Evolutionary conservation across 1,140 invertebrate species (phyloP), one percentile per base, ranked within the genome.

Genomic region (Halotydeus destructor): DNA sequence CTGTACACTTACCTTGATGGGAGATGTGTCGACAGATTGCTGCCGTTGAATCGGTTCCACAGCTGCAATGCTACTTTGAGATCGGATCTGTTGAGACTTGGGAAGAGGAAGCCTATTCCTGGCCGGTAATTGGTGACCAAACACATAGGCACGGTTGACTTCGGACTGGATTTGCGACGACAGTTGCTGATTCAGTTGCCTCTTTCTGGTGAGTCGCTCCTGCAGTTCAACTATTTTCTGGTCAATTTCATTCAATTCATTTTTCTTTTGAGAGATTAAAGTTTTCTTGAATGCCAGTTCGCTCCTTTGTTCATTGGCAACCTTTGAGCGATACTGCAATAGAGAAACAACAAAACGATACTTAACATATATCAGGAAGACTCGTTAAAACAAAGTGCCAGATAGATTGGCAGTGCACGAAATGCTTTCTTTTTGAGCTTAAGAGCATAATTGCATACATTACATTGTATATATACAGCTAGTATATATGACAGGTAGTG

Each of bases 221-320:
- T 93, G 85, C 19, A 89, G 65, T 56, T 94, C 85, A 12, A 79
- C 79, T 54, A 96, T 93, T 42, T 84, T 67, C 48, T 81, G 74
- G 61, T 94, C 88, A 54, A 94, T 85, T 38, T 76, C 73, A 14
- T 75, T 69, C 64, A 91, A 76, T 60, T 94, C 85, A 44, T 83
- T 79, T 55, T 88, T 80, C 21, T 79, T 61, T 49, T 82, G 76
- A 14, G 74, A 72, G 48, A 94, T 59, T 14, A 79, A 75, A 48
- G 88, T 77, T 34, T 81, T 68, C 60, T 91, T 84, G 49, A 80
- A 74, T 38, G 75, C 74, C 40, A 93, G 66, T 44, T 82, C 69
- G 27, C 74, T 75, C 57, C 80, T 85, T 60, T 94, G 85, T 55
- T 93, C 82, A 56, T 91, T 79, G 59, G 86, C 88, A 57, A 94